Base-by-base conservation (phyloP, 2,113 vertebrate species). In the Phasianus colchicus region DNA sequence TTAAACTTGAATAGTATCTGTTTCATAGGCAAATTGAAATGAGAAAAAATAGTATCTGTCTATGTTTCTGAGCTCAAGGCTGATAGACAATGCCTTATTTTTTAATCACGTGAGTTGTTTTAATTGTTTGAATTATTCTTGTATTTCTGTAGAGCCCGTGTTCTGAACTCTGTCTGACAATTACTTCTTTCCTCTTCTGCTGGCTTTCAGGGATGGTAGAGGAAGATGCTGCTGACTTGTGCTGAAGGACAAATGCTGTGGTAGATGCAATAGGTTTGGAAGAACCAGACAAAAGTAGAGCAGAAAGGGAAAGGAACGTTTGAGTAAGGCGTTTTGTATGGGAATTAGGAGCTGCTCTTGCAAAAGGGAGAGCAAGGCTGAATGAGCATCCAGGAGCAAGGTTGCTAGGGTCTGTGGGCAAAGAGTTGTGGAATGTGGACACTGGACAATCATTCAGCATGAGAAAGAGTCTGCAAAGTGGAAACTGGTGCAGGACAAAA, bases 341-440 rank as follows among this genome's bases (percentile, higher is more conserved):
- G 55, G 19, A 43, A 25, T 32, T 63, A 38, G 71, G 71, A 72
- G 61, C 30, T 0, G 0, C 61, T 67, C 77, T 12, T 84, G 43
- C 2, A 4, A 72, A 30, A 80, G 58, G 64, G 82, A 83, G 72
- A 79, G 50, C 48, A 27, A 65, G 67, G 30, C 78, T 70, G 92
- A 80, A n/a, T 50, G 83, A 80, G 54, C 2, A 5, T 22, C 34
- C 85, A 50, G 60, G 12, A 73, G 79, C 4, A 6, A 88, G 86
- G 93, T 94, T 96, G 95, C 93, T 90, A 93, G 93, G 95, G 88
- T 93, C 57, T 61, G 66, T 3, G 9, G 88, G 61, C 0, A 0
- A 50, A 67, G 83, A 61, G 76, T 91, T 1, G 0, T 79, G 94
- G 95, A 92, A 95, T 90, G 92, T 66, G 86, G 74, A 32, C 74